Base-by-base conservation (phyloP, 1,140 invertebrate species). In the Anadara kagoshimensis region DNA sequence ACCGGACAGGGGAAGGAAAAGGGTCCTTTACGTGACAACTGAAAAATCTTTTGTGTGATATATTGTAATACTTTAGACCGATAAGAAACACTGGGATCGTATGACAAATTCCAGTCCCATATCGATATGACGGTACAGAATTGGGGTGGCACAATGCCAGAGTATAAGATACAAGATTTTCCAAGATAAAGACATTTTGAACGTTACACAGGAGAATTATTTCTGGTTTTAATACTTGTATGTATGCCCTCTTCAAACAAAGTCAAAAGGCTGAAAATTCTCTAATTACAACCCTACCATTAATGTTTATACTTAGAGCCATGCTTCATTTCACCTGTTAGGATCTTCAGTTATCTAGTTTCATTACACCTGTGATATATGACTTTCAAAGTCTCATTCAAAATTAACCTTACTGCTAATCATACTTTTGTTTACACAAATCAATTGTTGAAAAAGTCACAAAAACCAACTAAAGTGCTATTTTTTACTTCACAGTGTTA, bases 211-310 rank as follows among this genome's bases (percentile, higher is more conserved):
- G 2, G 24, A 57, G 12, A 59, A 69, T 69, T 59, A 59, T 56
- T 44, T 36, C 24, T 58, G 54, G n/a, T 58, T 59, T 43, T 41
- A 59, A 59, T 49, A n/a, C 20, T 44, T 65, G 26, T 12, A 24
- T 20, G 49, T 45, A 45, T 7, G 43, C 47, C 44, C 53, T 47
- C 26, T 26, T 18, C 54, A 69, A 57, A 36, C 51, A 56, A 69
- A 69, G 66, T 69, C 66, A 69, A 69, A 69, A 58, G 43, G 66
- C 66, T 69, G 66, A 69, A 69, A 69, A 69, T 69, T 59, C 66
- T 69, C n/a, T 41, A 69, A 69, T 69, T 69, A 69, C 66, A 36
- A 41, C 14, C 51, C 14, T 64, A 36, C 26, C 41, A 36, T 36
- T 36, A 36, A 36, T 7, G 29, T 36, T 36, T 36, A 36, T 36